Evolutionary conservation across 1,140 invertebrate species (phyloP).

Genomic region (Zaprionus ghesquierei): DNA sequence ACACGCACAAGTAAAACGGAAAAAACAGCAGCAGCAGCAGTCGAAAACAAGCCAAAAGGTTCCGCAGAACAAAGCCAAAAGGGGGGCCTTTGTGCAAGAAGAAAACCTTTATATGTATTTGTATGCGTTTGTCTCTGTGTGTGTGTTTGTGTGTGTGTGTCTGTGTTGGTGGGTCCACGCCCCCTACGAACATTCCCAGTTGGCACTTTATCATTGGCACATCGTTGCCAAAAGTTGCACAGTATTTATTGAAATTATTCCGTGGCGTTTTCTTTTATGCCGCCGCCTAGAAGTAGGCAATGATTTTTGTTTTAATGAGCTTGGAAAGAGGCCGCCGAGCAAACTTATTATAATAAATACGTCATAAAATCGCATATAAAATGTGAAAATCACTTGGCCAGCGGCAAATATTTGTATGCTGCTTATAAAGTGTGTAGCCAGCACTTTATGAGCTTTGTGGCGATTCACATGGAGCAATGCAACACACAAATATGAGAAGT

Average conservation of each 20-base stretch:
- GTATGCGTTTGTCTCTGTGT: neutral
- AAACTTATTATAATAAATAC: slow-evolving; percentile 56
- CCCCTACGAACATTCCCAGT: slow-evolving; percentile 6
- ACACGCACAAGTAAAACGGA: slow-evolving; percentile 25
- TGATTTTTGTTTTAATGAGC: slow-evolving; percentile 37
- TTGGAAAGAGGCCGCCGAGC: no score
- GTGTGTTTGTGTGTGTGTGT: neutral
- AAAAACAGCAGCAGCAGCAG: slow-evolving; percentile 31
- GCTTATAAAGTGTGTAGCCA: neutral
- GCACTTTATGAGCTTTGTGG: neutral
- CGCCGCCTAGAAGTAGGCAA: slow-evolving; percentile 67
- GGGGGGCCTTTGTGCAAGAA: neutral
- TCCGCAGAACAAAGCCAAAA: neutral
- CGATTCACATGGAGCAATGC: no score
- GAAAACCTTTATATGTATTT: neutral
- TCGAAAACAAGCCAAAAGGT: neutral
- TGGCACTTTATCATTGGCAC: slow-evolving; percentile 73
- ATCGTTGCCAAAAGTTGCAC: slow-evolving; percentile 69
- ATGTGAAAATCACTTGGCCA: slow-evolving; percentile 3
- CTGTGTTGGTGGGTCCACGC: slow-evolving; percentile 9
- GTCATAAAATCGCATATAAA: slow-evolving; percentile 49
- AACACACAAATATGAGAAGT: no score
- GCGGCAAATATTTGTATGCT: neutral
- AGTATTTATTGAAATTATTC: slow-evolving; percentile 67
- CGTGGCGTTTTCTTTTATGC: slow-evolving; percentile 48